Conservation (phyloP, 35 echinoderm and acorn worm species). For the Apostichopus californicus region DNA sequence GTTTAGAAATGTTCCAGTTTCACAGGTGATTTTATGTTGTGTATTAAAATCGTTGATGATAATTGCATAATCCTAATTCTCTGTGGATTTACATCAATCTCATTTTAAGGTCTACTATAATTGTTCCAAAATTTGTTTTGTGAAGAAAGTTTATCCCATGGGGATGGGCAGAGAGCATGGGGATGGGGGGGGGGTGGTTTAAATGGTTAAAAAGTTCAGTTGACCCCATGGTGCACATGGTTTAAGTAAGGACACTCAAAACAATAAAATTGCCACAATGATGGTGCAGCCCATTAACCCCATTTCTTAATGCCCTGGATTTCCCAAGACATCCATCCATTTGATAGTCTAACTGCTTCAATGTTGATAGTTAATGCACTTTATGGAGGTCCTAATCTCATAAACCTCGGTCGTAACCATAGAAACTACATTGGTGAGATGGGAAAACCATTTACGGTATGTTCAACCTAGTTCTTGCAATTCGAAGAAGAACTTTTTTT, state of each 20-base stretch:
- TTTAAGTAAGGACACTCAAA: neutral
- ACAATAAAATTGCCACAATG: neutral
- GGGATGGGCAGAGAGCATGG: too few relatives aligned
- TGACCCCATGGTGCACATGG: neutral
- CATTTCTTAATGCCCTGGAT: constrained; percentile 33
- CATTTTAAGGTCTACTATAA: too few relatives aligned
- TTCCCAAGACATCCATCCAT: constrained; percentile 10
- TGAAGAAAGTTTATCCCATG: too few relatives aligned
- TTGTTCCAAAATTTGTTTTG: too few relatives aligned
- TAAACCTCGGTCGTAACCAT: neutral
- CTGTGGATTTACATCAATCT: too few relatives aligned
- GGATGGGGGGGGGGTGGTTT: too few relatives aligned
- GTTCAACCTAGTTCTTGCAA: neutral
- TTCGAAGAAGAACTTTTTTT: too few relatives aligned
- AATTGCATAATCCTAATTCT: too few relatives aligned
- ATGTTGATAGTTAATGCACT: constrained; percentile 18
- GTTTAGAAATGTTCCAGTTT: too few relatives aligned
- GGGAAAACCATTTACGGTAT: neutral
- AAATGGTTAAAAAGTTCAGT: neutral
- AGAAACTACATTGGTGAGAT: neutral
- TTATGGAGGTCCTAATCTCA: neutral
- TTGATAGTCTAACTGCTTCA: neutral
- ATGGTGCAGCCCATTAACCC: constrained; percentile 28
- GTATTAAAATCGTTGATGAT: too few relatives aligned
- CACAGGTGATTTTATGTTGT: too few relatives aligned